Evolutionary conservation across 2,888 invertebrate species (phyloP).

Genomic region (Tenodera sinensis): DNA sequence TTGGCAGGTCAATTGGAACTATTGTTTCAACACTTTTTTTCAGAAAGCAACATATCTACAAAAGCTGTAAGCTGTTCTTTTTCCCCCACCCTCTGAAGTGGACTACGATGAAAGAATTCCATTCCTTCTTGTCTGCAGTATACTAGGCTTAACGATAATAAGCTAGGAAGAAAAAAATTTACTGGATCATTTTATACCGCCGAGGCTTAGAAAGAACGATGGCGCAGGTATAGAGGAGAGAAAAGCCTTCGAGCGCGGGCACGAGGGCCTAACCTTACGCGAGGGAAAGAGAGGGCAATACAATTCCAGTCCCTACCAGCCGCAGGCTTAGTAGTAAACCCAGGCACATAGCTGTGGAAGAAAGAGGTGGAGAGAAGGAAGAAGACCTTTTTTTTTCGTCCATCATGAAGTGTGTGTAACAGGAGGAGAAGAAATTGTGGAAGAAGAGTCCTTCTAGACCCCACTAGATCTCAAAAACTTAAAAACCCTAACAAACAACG

Average conservation of each 20-base stretch:
- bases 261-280: background rate
- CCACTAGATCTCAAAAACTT: background rate
- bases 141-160: background rate
- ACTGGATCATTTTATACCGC: slow-evolving; percentile 5
- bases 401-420: background rate
- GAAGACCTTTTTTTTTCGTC: background rate
- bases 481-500: slow-evolving; percentile 5
- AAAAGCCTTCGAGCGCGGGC: background rate
- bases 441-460: background rate
- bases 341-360: background rate
- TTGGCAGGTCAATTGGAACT: too few species aligned
- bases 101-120: background rate
- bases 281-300: slow-evolving; percentile 2
- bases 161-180: background rate
- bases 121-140: background rate
- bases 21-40: background rate
- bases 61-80: background rate
- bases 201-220: background rate
- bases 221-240: background rate
- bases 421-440: background rate
- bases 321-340: slow-evolving; percentile 9
- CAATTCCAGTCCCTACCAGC: background rate
- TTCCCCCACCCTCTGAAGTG: background rate
- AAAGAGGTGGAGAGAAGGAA: background rate
- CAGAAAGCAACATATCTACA: background rate